Base-by-base conservation (phyloP, 2,888 invertebrate genomes). In the Hyles lineata region DNA sequence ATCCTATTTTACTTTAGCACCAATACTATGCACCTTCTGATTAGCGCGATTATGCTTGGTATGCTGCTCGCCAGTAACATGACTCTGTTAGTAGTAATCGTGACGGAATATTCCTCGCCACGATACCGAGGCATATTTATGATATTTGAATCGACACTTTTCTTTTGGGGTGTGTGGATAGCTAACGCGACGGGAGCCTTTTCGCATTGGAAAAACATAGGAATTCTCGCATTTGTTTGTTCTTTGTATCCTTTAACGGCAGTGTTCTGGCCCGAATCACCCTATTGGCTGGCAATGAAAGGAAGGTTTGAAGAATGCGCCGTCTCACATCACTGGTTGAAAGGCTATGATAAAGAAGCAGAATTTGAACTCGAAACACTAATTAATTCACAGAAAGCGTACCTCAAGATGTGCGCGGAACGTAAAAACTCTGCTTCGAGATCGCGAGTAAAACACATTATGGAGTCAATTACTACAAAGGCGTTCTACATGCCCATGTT, bases 131-230 rank as follows among this genome's bases (percentile, higher is more conserved):
- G 89, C 8, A 76, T 88, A 25, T 88, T 88, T 69, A 82, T 86
- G 77, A 82, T 87, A 72, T 83, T 88, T 17, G 87, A 89, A 77
- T 85, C 87, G 0, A 88, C 88, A 1, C 82, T 87, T 71, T 83
- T 85, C 70, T 86, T 85, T 74, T 89, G 87, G 85, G 89, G 89
- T 0, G 85, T 89, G 3, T 89, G 88, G 89, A 81, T 86, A 2
- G 83, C 89, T 0, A 89, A 89, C 76, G 82, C 85, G 1, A 84
- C 87, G 0, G 89, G 88, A 29, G 87, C 88, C 2, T 89, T 86
- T 73, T 84, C 78, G 4, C 82, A 87, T 72, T 89, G 87, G 88
- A 88, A 79, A 59, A 82, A 84, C 32, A 89, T 89, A 50, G 85
- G 83, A 1, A 75, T 87, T 8, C 80, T 86, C 0, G 83, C 85